These are phyloP conservation scores for Heliangelus exortis DNA, from an alignment of 2,797 vertebrate genomes.

Conservation along the genomic window DNA sequence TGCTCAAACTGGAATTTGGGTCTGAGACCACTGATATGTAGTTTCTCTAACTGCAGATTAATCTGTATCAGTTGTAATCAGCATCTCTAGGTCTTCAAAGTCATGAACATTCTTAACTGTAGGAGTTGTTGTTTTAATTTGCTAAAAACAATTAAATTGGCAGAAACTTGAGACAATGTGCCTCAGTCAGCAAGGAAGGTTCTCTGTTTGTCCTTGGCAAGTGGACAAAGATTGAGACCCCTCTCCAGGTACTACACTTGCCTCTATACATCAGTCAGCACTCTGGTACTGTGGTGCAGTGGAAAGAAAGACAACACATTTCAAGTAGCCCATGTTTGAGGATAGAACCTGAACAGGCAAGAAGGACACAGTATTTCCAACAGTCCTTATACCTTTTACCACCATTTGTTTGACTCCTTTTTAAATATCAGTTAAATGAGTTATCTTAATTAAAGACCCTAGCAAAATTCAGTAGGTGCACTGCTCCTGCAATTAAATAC, in stretches of 20 bases:
- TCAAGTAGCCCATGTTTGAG: background rate
- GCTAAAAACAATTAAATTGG: background rate
- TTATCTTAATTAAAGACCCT: background rate
- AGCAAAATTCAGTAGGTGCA: background rate
- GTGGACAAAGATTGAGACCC: background rate
- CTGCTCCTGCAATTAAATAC: background rate
- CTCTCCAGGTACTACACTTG: background rate
- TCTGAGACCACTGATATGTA: background rate
- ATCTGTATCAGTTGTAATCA: background rate
- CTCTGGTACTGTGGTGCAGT: background rate
- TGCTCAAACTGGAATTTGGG: background rate
- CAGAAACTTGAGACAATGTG: background rate
- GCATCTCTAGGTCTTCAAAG: background rate
- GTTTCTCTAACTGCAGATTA: background rate
- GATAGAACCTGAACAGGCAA: background rate
- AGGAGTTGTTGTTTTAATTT: background rate
- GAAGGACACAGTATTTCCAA: background rate
- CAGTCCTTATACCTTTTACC: background rate
- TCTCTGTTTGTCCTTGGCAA: background rate
- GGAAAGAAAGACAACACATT: background rate
- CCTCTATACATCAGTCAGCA: background rate
- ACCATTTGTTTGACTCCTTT: background rate
- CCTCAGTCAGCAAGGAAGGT: background rate
- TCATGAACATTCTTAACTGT: background rate
- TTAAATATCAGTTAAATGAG: background rate